Evolutionary conservation across 37 sponge, comb jelly and placozoan genomes (phyloP).

Genomic region (Beroe forskalii): DNA sequence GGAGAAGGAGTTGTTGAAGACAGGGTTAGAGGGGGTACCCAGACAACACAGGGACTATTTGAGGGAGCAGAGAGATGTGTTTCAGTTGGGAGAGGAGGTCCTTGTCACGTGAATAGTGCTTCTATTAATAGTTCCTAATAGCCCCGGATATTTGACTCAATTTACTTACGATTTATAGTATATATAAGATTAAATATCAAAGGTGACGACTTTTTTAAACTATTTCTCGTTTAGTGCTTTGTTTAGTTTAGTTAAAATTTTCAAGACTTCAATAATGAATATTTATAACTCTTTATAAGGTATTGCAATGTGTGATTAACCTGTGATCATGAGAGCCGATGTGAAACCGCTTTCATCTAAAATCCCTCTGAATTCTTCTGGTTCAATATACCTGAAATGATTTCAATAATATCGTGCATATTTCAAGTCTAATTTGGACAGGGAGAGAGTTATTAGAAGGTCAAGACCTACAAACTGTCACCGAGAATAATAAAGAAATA

Average conservation of each 20-base stretch:
- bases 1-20: neutral
- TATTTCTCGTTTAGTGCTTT: too few species aligned
- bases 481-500: too few species aligned
- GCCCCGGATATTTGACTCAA: too few species aligned
- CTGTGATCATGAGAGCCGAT: constrained; percentile 13
- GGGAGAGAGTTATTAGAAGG: neutral
- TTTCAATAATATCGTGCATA: neutral
- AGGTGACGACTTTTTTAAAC: too few species aligned
- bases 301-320: too few species aligned
- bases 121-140: too few species aligned
- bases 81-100: neutral
- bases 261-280: too few species aligned
- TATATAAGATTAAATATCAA: too few species aligned
- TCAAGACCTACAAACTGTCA: neutral
- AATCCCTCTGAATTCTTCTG: neutral
- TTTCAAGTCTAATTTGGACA: neutral
- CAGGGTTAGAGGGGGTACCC: neutral
- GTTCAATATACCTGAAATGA: constrained; percentile 41
- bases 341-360: neutral
- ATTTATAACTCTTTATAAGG: too few species aligned
- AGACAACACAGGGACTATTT: neutral
- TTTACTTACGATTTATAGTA: too few species aligned
- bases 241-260: too few species aligned
- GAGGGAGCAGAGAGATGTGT: neutral
- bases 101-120: too few species aligned